Percentiles rank a stretch among this genome's conserved stretches.
Conservation (phyloP, 2,113 vertebrate genomes). For the Chlorodrepanis virens region DNA sequence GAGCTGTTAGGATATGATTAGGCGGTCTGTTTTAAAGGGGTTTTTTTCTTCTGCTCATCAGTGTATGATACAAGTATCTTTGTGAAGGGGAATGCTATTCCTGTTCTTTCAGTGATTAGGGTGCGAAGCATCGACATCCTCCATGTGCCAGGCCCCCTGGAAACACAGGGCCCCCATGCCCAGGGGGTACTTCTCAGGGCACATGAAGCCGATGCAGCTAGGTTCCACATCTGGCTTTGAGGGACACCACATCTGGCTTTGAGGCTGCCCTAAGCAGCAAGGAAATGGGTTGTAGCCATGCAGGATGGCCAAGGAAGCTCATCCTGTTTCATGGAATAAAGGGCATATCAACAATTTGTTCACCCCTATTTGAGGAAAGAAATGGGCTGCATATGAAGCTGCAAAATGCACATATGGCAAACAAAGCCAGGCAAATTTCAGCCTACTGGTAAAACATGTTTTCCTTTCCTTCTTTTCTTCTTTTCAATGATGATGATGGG, state of each 20-base stretch:
- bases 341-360: background rate
- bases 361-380: background rate
- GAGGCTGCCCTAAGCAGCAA: background rate
- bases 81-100: background rate
- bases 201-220: background rate
- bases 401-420: background rate
- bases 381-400: background rate
- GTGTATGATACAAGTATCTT: background rate
- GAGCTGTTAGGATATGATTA: background rate
- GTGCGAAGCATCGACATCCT: background rate
- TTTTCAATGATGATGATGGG: background rate
- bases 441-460: background rate
- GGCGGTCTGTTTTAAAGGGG: background rate
- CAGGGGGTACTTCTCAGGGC: no score
- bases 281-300: background rate
- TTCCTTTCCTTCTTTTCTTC: background rate
- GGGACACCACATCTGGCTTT: background rate
- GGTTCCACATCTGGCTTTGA: background rate
- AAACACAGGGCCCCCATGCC: rapidly evolving
- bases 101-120: background rate
- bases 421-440: background rate
- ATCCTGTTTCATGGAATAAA: background rate
- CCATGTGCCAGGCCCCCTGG: rapidly evolving
- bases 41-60: background rate
- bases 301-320: background rate